These are phyloP conservation scores for Noctua janthina DNA, from an alignment of 2,888 invertebrate genomes.

Conservation along the genomic window DNA sequence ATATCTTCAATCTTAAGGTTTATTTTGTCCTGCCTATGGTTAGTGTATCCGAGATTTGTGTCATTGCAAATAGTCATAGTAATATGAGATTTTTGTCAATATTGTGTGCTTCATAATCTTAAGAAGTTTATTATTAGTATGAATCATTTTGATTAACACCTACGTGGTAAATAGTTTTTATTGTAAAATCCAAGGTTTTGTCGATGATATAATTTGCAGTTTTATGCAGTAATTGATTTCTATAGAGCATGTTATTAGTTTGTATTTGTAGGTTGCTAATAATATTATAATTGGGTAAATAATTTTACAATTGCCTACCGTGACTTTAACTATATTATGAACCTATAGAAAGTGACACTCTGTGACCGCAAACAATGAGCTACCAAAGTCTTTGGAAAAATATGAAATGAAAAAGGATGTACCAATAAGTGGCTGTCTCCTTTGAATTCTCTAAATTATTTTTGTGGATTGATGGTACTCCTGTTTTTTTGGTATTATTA, in stretches of 20 bases:
- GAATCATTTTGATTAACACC: conserved; percentile 44
- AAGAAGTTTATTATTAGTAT: conserved; percentile 22
- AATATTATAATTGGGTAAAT: too few relatives aligned
- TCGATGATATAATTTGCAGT: conserved; percentile 25
- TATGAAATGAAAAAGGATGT: too few relatives aligned
- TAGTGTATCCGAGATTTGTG: conserved; percentile 33
- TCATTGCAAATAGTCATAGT: conserved; percentile 45
- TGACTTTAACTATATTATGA: neutral
- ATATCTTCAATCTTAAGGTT: too few relatives aligned
- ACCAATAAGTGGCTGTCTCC: neutral
- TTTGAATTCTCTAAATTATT: neutral
- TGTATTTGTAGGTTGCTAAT: neutral
- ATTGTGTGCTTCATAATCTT: conserved; percentile 28
- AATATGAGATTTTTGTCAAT: conserved; percentile 54
- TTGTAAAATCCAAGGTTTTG: conserved; percentile 16
- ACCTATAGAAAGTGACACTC: neutral
- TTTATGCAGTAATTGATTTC: neutral
- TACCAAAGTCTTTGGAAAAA: too few relatives aligned
- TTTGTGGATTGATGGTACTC: neutral
- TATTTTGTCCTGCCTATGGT: conserved; percentile 5
- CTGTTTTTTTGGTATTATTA: neutral
- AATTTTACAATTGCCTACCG: neutral
- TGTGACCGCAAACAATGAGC: neutral
- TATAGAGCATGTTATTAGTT: neutral
- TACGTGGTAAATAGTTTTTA: neutral